A percentile compares a stretch with the other conserved stretches of the same genome.
phyloP scores from a whole-genome alignment of 2,113 vertebrate genomes.

The Hemiprocne comata region DNA sequence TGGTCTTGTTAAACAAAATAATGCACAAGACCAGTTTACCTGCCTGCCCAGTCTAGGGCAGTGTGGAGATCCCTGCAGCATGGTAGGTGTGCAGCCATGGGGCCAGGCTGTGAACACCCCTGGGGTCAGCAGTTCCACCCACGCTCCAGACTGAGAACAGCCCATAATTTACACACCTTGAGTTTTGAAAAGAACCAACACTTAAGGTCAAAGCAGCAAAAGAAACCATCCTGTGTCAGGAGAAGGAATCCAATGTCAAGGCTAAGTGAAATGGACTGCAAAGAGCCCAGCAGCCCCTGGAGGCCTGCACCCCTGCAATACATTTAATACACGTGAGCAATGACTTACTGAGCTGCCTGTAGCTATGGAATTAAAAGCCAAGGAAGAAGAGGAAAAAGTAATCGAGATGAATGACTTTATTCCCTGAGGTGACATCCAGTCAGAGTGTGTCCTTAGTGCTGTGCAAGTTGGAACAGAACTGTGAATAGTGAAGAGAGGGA shows the following conservation, averaged over 20 bases:
- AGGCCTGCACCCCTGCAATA: slow-evolving; percentile 71
- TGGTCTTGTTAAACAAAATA: not conserved
- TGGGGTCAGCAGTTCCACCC: not conserved
- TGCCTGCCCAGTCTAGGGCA: not conserved
- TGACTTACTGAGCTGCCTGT: slow-evolving; percentile 85
- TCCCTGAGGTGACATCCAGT: slow-evolving; percentile 82
- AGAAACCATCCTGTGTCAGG: slow-evolving; percentile 13
- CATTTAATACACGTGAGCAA: slow-evolving; percentile 83
- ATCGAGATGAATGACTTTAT: slow-evolving; percentile 85
- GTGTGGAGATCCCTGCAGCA: not conserved
- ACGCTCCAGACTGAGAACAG: not conserved
- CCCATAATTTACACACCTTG: not conserved
- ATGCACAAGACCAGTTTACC: not conserved
- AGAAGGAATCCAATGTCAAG: slow-evolving; percentile 69
- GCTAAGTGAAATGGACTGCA: slow-evolving; percentile 26
- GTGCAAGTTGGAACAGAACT: slow-evolving; percentile 90
- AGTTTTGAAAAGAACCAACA: slow-evolving; percentile 43
- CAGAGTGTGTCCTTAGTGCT: slow-evolving; percentile 74
- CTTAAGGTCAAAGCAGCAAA: slow-evolving; percentile 47
- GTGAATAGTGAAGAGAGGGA: slow-evolving; percentile 55
- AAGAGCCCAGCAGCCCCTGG: slow-evolving; percentile 58
- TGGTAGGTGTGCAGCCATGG: not conserved
- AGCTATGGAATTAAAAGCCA: slow-evolving; percentile 85
- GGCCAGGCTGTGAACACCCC: not conserved
- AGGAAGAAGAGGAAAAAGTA: slow-evolving; percentile 81